A percentile compares a stretch with the other conserved stretches of the same genome.
Conservation (phyloP, 2,888 invertebrate genomes). For the Nyleta sp. region DNA sequence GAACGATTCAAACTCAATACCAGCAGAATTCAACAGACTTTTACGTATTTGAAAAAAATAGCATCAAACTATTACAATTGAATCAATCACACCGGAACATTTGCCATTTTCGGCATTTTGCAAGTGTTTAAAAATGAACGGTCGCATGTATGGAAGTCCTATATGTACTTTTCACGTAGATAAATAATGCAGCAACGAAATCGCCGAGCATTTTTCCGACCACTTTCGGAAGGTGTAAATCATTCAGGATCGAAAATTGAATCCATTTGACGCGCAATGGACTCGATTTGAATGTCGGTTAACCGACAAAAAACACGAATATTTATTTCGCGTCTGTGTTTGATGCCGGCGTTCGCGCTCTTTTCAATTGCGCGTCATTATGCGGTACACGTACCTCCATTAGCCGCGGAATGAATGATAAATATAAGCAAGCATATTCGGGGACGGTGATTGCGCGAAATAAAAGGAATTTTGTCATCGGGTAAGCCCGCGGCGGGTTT, state of each 20-base stretch:
- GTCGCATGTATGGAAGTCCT: too few species aligned
- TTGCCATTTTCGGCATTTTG: constrained; percentile 12
- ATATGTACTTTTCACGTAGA: too few species aligned
- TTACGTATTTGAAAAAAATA: too few species aligned
- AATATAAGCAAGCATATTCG: constrained; percentile 23
- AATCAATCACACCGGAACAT: background rate
- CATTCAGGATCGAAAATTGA: constrained; percentile 11
- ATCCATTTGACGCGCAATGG: constrained; percentile 85
- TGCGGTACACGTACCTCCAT: constrained; percentile 40
- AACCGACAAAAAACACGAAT: constrained; percentile 37
- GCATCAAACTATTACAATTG: too few species aligned
- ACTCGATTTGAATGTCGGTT: constrained; percentile 85
- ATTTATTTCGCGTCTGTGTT: constrained; percentile 21
- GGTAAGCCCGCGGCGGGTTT: constrained; percentile 64
- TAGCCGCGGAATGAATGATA: constrained; percentile 45
- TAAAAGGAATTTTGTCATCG: constrained; percentile 43
- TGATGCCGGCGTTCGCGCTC: constrained; percentile 10
- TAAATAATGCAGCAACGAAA: too few species aligned
- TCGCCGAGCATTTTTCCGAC: too few species aligned
- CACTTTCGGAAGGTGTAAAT: too few species aligned
- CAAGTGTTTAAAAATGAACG: too few species aligned
- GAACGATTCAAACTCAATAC: too few species aligned
- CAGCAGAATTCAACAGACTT: too few species aligned
- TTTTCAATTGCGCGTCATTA: constrained; percentile 38
- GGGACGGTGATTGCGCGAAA: constrained; percentile 35